Base-by-base conservation (phyloP, 2,113 vertebrate species). In the Sebastes schlegelii region DNA sequence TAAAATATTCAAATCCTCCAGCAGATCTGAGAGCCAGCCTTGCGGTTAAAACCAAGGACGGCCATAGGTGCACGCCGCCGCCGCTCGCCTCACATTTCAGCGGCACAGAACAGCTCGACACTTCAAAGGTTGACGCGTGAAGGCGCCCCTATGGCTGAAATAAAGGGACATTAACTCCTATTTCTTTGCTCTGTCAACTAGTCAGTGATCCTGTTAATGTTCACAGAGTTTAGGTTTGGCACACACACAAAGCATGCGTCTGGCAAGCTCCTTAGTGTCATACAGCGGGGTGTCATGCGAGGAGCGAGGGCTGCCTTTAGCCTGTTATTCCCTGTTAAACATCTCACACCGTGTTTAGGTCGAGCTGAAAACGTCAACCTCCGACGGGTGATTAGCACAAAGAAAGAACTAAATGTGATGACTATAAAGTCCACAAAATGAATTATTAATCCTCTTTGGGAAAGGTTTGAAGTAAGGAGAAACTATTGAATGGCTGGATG, bases 1-100 rank as follows among this genome's bases (percentile, higher is more conserved):
- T 96, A 94, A 95, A 95, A 95, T 94, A 95, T 95, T 95, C 90
- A 95, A 95, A 96, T 95, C 95, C 94, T 94, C 89, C 85, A 49
- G 88, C 87, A 91, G 90, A 93, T 94, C 89, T 89, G 85, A 93
- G 90, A 84, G 81, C 79, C 77, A 89, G 90, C 90, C 89, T 83
- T 62, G 91, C 80, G 68, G 92, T 93, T 95, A 94, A 95, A 88
- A 94, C 86, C 88, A 77, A 82, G 87, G 82, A 74, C 80, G 84
- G 83, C 92, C 86, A 86, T 89, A 86, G 91, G 91, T 89, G 86
- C 82, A 81, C 21, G 75, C 72, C 4, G 78, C 86, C 82, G 74
- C 74, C 88, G 51, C 46, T 21, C 65, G 60, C 65, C 81, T 92
- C 83, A 55, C 85, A 67, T 94, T 93, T 93, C 90, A 82, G 82